Conservation (phyloP, 2,113 vertebrate genomes). For the Apodemus speciosus region DNA sequence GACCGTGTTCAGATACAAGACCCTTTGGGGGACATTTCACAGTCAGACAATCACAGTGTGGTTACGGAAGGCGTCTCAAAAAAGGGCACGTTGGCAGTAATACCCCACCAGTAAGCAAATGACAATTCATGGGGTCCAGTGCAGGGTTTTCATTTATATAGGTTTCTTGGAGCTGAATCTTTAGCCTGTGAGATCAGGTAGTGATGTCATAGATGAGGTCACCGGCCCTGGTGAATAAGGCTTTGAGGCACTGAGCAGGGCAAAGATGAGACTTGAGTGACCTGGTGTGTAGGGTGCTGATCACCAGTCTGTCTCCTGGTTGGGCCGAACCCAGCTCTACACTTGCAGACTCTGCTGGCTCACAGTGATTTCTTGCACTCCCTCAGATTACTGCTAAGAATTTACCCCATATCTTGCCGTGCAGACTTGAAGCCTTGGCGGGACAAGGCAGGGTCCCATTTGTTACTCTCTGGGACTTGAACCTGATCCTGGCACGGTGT, state of each 20-base stretch:
- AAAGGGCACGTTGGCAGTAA: neutral
- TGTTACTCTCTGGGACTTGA: neutral
- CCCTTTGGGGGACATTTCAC: neutral
- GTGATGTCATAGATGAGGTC: neutral
- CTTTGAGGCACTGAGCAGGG: neutral
- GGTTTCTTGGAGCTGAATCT: neutral
- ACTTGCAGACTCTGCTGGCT: neutral
- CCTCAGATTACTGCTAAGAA: too few species aligned
- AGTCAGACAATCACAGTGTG: neutral
- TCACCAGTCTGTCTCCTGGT: neutral
- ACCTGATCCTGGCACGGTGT: neutral
- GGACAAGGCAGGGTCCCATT: neutral
- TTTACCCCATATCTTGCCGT: neutral
- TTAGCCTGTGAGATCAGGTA: neutral
- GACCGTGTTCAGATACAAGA: neutral
- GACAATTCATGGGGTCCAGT: neutral
- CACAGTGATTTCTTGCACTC: neutral
- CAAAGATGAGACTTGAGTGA: neutral
- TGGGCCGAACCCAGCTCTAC: neutral
- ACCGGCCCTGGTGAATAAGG: neutral
- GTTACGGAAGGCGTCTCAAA: neutral
- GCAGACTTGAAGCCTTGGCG: neutral
- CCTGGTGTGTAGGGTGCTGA: neutral
- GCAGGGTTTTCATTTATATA: neutral
- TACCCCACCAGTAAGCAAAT: neutral